Percentiles rank a stretch among this genome's conserved stretches.
phyloP scores from a whole-genome alignment of 2,113 vertebrate species.

The Ageneiosus marmoratus region DNA sequence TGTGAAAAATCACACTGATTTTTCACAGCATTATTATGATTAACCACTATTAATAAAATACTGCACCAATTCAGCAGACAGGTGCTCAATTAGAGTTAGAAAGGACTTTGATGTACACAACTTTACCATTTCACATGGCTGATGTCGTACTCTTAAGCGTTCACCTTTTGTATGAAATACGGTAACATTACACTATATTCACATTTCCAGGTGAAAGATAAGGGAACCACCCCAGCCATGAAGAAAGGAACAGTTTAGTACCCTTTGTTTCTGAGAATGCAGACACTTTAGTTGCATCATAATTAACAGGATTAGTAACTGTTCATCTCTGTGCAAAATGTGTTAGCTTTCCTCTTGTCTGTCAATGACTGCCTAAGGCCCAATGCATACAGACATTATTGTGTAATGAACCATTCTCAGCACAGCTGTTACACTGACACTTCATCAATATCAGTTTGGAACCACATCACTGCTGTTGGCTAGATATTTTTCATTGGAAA shows the following conservation, averaged over 20 bases:
- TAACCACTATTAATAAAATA: not conserved
- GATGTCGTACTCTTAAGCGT: not conserved
- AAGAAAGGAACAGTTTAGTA: not conserved
- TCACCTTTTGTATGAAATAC: not conserved
- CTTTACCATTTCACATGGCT: not conserved
- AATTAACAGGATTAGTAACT: not conserved
- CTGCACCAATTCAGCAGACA: not conserved
- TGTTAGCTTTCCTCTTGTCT: not conserved
- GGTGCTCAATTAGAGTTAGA: not conserved
- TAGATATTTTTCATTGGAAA: not conserved
- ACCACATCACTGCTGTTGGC: not conserved
- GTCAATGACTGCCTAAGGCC: not conserved
- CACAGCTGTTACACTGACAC: not conserved
- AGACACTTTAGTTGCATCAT: not conserved
- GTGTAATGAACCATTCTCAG: not conserved
- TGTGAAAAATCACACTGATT: not conserved
- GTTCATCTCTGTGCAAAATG: too few relatives aligned
- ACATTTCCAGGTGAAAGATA: not conserved
- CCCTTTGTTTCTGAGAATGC: not conserved
- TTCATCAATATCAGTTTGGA: not conserved
- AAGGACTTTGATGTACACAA: not conserved
- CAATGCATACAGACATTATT: not conserved
- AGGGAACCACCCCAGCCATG: not conserved
- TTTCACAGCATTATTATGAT: too few relatives aligned
- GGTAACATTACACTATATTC: not conserved